Evolutionary conservation across 2,888 invertebrate species (phyloP).

Genomic region (Dryobotodes eremita): DNA sequence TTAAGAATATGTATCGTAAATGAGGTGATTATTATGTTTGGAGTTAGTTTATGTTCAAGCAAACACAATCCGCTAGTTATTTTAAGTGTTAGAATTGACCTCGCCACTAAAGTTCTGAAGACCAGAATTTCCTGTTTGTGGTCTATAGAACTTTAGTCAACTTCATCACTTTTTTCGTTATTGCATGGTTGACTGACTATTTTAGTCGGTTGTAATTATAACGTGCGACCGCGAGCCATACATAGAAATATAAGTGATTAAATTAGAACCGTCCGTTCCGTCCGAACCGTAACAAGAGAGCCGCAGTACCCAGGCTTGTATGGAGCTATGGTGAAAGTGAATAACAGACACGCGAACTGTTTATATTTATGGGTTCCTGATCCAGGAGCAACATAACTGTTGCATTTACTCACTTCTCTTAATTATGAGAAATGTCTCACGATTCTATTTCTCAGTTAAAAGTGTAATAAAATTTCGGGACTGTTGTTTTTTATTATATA

Average conservation of each 20-base stretch:
- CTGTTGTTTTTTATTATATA: conserved; percentile 2
- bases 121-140: not conserved
- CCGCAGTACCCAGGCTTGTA: not conserved
- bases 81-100: not conserved
- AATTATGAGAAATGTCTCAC: conserved; percentile 3
- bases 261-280: not conserved
- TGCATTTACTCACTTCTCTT: conserved; percentile 31
- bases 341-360: conserved; percentile 39
- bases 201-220: conserved; percentile 1
- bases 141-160: not conserved
- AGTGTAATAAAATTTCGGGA: not conserved
- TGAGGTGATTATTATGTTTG: not conserved
- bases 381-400: conserved; percentile 30
- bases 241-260: conserved; percentile 23
- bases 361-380: conserved; percentile 26
- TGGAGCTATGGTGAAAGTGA: not conserved
- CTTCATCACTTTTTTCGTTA: not conserved
- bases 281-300: conserved; percentile 7
- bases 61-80: too few species aligned
- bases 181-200: not conserved
- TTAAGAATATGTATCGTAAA: not conserved
- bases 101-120: not conserved
- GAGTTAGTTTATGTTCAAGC: not conserved
- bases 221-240: conserved; percentile 4
- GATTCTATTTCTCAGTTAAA: conserved; percentile 9